phyloP scores from a whole-genome alignment of 2,888 invertebrate genomes.

The Ormyrus labotus region DNA sequence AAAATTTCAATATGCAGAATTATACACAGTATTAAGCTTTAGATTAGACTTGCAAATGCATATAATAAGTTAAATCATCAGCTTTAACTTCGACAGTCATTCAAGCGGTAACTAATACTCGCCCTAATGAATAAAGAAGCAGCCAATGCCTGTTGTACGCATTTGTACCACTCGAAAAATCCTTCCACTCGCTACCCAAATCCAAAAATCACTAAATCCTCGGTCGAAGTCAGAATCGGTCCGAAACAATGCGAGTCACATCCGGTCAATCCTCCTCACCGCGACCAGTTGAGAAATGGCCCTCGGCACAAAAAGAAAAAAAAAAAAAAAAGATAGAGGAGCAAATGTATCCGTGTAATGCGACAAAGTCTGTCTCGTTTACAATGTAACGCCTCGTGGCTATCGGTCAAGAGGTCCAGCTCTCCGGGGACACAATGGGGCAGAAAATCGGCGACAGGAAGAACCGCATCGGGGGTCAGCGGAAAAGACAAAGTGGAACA shows the following conservation, averaged over 20 bases:
- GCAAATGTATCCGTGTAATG: neutral
- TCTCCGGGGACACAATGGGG: conserved; percentile 6
- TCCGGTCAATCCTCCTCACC: conserved; percentile 34
- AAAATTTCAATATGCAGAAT: no score
- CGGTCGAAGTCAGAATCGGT: neutral
- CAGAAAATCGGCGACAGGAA: conserved; percentile 1
- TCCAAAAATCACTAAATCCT: conserved; percentile 6
- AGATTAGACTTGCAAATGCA: no score
- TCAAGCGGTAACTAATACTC: no score
- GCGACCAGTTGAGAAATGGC: conserved; percentile 20
- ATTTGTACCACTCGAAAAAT: no score
- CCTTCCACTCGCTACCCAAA: no score
- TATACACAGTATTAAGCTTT: no score
- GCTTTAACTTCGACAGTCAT: no score
- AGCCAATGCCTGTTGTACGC: no score
- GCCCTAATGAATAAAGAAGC: no score
- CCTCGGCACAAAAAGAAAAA: neutral
- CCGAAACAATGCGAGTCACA: conserved; percentile 20
- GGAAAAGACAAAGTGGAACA: conserved; percentile 11
- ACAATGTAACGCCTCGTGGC: conserved; percentile 13
- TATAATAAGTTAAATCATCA: no score
- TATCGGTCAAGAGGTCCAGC: conserved; percentile 46
- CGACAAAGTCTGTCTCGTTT: neutral
- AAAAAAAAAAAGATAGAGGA: no score
- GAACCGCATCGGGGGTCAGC: conserved; percentile 20